Evolutionary conservation across 1,140 invertebrate genomes (phyloP).

Genomic region (Prorops nasuta): DNA sequence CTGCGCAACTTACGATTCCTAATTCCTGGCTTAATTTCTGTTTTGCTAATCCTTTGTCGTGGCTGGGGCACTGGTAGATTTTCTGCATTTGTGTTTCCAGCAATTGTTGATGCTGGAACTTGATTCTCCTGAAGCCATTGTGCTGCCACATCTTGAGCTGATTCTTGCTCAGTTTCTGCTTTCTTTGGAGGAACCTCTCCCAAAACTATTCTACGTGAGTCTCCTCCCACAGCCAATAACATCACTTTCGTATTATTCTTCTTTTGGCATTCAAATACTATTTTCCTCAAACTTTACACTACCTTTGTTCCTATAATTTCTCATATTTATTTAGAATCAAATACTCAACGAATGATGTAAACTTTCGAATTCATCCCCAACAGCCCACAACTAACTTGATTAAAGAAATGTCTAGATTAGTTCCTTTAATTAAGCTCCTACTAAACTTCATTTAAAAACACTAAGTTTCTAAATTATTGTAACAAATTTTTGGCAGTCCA

Average conservation of each 20-base stretch:
- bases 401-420: no score
- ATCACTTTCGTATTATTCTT: constrained; percentile 16
- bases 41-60: constrained; percentile 31
- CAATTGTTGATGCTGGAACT: not conserved
- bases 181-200: constrained; percentile 49
- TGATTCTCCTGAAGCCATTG: constrained; percentile 38
- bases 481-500: no score
- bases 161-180: constrained; percentile 46
- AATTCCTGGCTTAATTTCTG: constrained; percentile 30
- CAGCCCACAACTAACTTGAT: no score
- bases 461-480: no score
- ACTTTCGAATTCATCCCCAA: no score
- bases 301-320: not conserved
- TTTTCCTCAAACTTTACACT: no score
- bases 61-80: constrained; percentile 41
- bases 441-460: no score
- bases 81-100: constrained; percentile 13
- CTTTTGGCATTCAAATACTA: no score
- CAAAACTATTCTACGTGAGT: constrained; percentile 48
- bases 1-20: constrained; percentile 53
- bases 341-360: no score
- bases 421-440: no score
- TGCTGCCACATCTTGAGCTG: constrained; percentile 51
- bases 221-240: constrained; percentile 44
- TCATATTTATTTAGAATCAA: constrained; percentile 1